Evolutionary conservation across 2,888 invertebrate genomes (phyloP), one percentile per base, ranked within the genome.

Genomic region (Cephus pygmeus): DNA sequence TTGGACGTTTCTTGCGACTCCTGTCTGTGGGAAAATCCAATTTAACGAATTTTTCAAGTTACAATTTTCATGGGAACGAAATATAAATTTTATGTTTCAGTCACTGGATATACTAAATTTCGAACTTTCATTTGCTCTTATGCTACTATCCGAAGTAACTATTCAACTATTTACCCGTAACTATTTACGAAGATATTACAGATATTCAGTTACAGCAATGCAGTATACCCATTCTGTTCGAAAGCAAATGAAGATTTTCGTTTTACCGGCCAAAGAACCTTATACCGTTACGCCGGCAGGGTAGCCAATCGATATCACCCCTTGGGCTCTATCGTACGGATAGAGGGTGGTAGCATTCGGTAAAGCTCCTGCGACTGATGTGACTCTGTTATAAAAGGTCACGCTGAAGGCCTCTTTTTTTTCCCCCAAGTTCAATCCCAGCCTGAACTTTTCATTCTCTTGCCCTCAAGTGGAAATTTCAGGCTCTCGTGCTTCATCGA

Each of bases 341-440:
- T 33, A 74, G 73, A 74, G 75, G 78, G 69, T 35, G 75, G 31
- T 68, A 40, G 34, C 56, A 40, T 78, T 79, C 76, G 69, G 71
- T 79, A 79, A 75, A 35, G 79, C 82, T 83, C 83, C 69, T 83
- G 23, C 76, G 12, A 69, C 81, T 81, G 86, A 75, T 86, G 81
- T 74, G 77, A 77, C 83, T 87, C 87, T 84, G 84, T 79, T 87
- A 81, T 81, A 84, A 88, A 88, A 87, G 89, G 89, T 89, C 87
- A 87, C 81, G 83, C 76, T 74, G 80, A 77, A 84, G 86, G 84
- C 86, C 85, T 86, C 84, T 31, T 69, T 87, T 85, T 84, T 82
- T 80, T 34, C 6, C 56, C 73, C 73, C 81, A 35, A 82, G 75
- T 36, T 74, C 71, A 75, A 81, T 78, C 79, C 75, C 75, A 75